Evolutionary conservation across 1,140 invertebrate genomes (phyloP), one percentile per base, ranked within the genome.

Genomic region (Penaeus japonicus): DNA sequence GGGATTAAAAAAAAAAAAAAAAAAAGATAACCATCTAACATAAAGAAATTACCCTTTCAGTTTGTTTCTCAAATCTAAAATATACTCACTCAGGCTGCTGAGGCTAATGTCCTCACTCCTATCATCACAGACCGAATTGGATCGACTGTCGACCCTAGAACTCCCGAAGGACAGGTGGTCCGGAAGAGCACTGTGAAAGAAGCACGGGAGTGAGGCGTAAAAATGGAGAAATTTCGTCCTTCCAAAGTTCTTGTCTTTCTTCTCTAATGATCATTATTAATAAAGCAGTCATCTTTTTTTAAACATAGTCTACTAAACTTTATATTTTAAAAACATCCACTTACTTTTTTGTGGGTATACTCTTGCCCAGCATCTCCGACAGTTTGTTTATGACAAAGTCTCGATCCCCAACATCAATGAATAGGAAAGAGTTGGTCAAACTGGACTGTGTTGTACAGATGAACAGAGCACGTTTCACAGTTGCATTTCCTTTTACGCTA

Each of bases 351-450:
- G 89, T 81, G 59, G 90, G 91, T 59, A 91, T 90, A 30, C 92
- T 92, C 91, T 95, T 96, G 0, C 96, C 95, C 0, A 98, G 93
- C 32, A 99, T 94, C 92, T 98, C 97, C 0, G 96, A 96, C 85
- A 99, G 95, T 93, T 98, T 99, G 91, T 96, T 94, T 22, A 98
- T 95, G 0, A 99, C 94, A 92, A 98, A 97, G 91, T 98, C 96
- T 88, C 97, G 93, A 92, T 99, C 98, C 54, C 95, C 94, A 91
- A 99, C 96, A 92, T 97, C 95, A 32, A 96, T 95, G 93, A 99
- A 98, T 55, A 98, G 94, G 93, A 98, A 98, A 91, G 96, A 96
- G 47, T 95, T 95, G 93, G 96, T 95, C 4, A 24, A 54, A 17
- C 39, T 55, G 79, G 39, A 4, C 81, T 95, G 94, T 85, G 93